Conservation (phyloP, 2,888 invertebrate genomes). For the Noctua pronuba region DNA sequence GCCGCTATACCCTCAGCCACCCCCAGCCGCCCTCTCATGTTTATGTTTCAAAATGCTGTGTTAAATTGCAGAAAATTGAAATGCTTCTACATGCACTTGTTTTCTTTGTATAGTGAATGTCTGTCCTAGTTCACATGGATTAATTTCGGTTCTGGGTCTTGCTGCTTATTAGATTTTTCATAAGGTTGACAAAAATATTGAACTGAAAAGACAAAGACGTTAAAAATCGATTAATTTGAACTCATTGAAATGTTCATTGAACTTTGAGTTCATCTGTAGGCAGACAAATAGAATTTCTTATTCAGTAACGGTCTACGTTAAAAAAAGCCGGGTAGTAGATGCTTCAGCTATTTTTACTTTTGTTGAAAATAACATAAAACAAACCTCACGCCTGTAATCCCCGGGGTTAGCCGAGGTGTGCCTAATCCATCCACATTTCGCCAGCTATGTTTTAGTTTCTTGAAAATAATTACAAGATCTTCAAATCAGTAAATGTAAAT, state of each 20-base stretch:
- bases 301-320: not conserved
- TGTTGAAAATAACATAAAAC: not conserved
- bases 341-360: not conserved
- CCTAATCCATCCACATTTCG: not conserved
- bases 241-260: constrained; percentile 8
- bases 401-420: not conserved
- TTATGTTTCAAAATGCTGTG: constrained; percentile 63
- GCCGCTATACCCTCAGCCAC: constrained; percentile 64
- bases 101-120: constrained; percentile 36
- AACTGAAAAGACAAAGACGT: not conserved
- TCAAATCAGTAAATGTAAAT: not conserved
- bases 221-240: not conserved
- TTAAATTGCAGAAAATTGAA: constrained; percentile 58
- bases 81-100: constrained; percentile 41
- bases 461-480: not conserved
- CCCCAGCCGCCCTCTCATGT: constrained; percentile 56
- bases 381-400: not conserved
- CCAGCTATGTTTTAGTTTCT: not conserved
- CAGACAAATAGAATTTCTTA: not conserved
- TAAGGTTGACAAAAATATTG: not conserved
- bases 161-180: not conserved
- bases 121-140: constrained; percentile 56
- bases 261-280: constrained; percentile 5
- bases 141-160: constrained; percentile 24
- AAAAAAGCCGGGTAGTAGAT: not conserved